Percentiles rank a stretch among this genome's conserved stretches.
Evolutionary conservation across 1,140 invertebrate species (phyloP).

Genomic region (Listronotus bonariensis): DNA sequence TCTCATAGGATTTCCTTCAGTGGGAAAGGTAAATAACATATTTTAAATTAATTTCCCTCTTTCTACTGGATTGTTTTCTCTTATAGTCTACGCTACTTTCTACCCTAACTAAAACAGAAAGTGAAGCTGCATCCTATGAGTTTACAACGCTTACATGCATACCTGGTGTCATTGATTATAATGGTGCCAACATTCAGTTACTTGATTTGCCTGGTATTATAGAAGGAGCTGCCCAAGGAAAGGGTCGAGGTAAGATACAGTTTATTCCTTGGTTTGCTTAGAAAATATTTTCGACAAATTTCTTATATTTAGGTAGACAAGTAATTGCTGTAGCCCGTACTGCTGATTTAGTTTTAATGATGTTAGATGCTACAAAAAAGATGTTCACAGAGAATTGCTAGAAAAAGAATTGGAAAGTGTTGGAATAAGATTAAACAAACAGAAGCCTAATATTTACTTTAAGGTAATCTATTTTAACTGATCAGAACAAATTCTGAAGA

Average conservation of each 20-base stretch:
- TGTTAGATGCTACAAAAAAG: constrained; percentile 96
- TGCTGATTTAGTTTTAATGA: constrained; percentile 96
- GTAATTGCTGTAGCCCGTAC: constrained; percentile 97
- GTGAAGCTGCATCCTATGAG: constrained; percentile 96
- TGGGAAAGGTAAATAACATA: constrained; percentile 74
- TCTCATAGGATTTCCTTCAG: constrained; percentile 96
- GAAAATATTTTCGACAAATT: no score
- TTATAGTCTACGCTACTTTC: constrained; percentile 87
- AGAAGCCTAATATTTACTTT: constrained; percentile 97
- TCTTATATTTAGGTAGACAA: constrained; percentile 62
- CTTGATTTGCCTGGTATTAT: constrained; percentile 97
- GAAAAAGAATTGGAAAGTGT: constrained; percentile 95
- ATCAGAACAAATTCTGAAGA: neutral
- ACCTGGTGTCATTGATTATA: constrained; percentile 97
- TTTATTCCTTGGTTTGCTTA: no score
- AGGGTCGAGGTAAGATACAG: constrained; percentile 73
- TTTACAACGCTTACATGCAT: constrained; percentile 99
- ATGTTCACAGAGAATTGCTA: constrained; percentile 87
- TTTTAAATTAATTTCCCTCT: neutral
- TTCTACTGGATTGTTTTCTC: constrained; percentile 4
- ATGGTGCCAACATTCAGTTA: constrained; percentile 97
- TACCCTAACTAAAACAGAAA: constrained; percentile 92
- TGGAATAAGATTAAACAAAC: constrained; percentile 93
- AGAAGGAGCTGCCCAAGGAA: constrained; percentile 94
- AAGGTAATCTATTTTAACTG: constrained; percentile 67